phyloP scores from a whole-genome alignment of 2,797 vertebrate genomes.

The Rhinogobio ventralis region DNA sequence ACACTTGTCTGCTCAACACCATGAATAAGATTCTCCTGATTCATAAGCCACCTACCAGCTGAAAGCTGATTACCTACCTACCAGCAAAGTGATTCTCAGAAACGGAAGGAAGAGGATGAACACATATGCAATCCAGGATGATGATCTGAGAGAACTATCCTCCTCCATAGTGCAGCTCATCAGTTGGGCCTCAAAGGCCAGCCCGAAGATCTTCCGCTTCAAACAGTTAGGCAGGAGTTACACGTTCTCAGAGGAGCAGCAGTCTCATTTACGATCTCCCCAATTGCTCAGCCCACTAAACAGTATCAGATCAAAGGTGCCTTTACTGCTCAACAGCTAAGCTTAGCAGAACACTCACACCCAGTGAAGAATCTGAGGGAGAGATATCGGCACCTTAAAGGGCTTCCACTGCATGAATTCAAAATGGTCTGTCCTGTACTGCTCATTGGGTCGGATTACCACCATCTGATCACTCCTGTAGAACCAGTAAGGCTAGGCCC shows the following conservation, averaged over 20 bases:
- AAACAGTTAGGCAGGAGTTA: not conserved
- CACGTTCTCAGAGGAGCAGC: conserved; percentile 7
- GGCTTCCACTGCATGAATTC: not conserved
- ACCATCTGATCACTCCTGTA: not conserved
- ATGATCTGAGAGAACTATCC: not conserved
- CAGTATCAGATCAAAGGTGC: conserved; percentile 15
- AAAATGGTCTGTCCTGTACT: conserved; percentile 10
- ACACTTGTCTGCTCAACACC: not conserved
- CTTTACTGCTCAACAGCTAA: conserved; percentile 35
- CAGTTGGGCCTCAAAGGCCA: not conserved
- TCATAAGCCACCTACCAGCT: not conserved
- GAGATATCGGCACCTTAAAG: conserved; percentile 24
- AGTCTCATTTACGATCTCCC: not conserved
- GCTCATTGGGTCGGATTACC: conserved; percentile 35
- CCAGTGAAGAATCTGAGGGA: not conserved
- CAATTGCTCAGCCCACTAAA: not conserved
- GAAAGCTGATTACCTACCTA: not conserved
- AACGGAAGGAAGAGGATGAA: not conserved
- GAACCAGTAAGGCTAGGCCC: conserved; percentile 31
- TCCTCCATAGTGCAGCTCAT: not conserved
- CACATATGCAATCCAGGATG: not conserved
- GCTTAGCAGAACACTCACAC: conserved; percentile 17
- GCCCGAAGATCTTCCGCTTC: not conserved
- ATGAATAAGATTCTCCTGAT: not conserved
- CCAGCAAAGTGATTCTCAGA: not conserved